Conservation (phyloP, 1,140 invertebrate genomes). For the Cryptotermes secundus region DNA sequence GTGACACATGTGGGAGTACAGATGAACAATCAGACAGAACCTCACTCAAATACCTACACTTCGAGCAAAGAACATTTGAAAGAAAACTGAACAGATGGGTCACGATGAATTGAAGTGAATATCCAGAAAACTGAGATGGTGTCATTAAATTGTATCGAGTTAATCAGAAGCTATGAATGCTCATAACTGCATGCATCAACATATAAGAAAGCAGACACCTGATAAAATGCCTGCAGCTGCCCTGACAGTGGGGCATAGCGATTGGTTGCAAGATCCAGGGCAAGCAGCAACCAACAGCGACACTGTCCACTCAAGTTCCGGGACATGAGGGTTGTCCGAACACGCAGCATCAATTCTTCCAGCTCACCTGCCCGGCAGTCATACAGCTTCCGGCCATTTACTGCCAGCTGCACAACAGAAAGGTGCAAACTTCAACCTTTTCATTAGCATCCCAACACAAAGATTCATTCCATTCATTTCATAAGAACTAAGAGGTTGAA, state of each 20-base stretch:
- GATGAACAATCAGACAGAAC: too few species aligned
- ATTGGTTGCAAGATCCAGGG: conserved; percentile 25
- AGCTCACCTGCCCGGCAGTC: conserved; percentile 1
- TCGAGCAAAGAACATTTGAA: too few species aligned
- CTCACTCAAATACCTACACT: too few species aligned
- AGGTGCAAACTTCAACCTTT: neutral
- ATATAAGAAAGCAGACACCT: neutral
- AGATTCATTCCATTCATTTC: neutral
- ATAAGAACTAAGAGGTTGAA: neutral
- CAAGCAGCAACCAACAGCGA: conserved; percentile 30
- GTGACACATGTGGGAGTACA: too few species aligned
- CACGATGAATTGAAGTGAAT: too few species aligned
- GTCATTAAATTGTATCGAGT: neutral
- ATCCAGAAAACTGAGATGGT: too few species aligned
- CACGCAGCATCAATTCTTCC: conserved; percentile 20
- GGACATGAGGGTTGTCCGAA: conserved; percentile 28
- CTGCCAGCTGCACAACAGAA: conserved; percentile 21
- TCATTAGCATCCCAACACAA: neutral
- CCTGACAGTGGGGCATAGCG: conserved; percentile 1
- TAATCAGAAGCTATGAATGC: neutral
- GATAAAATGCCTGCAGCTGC: neutral
- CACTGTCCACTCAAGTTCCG: conserved; percentile 29
- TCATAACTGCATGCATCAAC: neutral
- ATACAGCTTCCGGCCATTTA: conserved; percentile 22
- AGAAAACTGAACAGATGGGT: too few species aligned